Conservation (phyloP, 2,113 vertebrate genomes). For the Setophaga petechia region DNA sequence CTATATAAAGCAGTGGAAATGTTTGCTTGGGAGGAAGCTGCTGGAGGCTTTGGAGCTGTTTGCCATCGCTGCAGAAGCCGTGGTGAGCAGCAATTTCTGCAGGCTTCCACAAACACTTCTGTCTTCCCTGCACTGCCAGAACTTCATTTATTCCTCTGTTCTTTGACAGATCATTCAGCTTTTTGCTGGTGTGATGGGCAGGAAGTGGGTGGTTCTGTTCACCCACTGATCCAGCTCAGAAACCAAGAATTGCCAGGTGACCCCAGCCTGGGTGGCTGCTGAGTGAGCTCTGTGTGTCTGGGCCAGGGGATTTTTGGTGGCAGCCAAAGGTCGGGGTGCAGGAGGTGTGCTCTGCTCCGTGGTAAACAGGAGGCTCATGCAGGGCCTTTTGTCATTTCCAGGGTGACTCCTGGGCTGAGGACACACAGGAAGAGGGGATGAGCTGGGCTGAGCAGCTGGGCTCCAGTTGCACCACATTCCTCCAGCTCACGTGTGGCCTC, state of each 20-base stretch:
- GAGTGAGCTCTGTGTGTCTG: neutral
- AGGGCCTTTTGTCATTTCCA: neutral
- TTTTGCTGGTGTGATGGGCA: neutral
- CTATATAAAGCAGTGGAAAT: neutral
- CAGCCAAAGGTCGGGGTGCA: constrained; percentile 2
- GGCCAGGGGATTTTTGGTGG: neutral
- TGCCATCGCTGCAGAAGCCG: neutral
- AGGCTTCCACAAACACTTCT: neutral
- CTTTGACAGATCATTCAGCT: neutral
- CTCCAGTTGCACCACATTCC: constrained; percentile 39
- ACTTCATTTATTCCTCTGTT: neutral
- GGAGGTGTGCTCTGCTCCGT: neutral
- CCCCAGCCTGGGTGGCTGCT: neutral
- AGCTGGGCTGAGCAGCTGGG: neutral
- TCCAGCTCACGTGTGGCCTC: neutral
- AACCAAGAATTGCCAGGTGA: neutral
- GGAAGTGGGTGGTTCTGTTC: neutral
- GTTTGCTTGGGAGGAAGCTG: constrained; percentile 16
- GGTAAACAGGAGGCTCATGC: neutral
- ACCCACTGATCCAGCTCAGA: neutral
- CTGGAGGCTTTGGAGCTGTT: neutral
- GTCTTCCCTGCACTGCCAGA: neutral
- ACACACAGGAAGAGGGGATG: neutral
- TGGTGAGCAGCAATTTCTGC: neutral
- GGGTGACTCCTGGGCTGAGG: neutral